phyloP scores from a whole-genome alignment of 2,113 vertebrate species.

The Antennarius striatus region DNA sequence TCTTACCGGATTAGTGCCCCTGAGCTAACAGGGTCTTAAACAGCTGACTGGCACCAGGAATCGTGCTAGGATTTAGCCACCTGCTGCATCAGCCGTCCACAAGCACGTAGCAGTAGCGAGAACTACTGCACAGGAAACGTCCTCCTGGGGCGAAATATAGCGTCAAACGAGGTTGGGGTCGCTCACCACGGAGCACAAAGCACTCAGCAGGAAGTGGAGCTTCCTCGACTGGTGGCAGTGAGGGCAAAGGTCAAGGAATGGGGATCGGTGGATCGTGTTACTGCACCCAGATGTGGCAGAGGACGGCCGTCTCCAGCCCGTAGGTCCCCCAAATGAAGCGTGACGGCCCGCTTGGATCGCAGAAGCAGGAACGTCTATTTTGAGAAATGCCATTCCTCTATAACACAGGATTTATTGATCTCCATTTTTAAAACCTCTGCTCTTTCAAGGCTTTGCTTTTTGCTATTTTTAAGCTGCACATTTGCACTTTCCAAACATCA shows the following conservation, averaged over 20 bases:
- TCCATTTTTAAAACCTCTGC: conserved; percentile 10
- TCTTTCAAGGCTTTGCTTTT: not conserved
- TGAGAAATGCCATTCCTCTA: conserved; percentile 33
- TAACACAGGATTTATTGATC: conserved; percentile 14
- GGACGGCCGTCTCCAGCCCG: conserved; percentile 38
- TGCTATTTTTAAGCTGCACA: conserved; percentile 40
- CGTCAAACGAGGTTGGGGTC: conserved; percentile 58
- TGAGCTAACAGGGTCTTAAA: conserved; percentile 61
- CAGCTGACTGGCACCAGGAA: conserved; percentile 63
- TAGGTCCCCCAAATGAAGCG: conserved; percentile 53
- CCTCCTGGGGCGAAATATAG: conserved; percentile 29
- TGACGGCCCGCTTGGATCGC: conserved; percentile 29
- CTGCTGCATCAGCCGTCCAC: conserved; percentile 45
- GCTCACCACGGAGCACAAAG: conserved; percentile 22
- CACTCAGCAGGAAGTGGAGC: conserved; percentile 68
- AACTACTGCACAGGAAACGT: conserved; percentile 25
- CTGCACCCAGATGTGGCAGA: conserved; percentile 68
- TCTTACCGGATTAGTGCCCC: conserved; percentile 59
- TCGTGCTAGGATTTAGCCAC: conserved; percentile 64
- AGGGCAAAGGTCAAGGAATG: conserved; percentile 60
- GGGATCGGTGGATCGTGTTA: conserved; percentile 61
- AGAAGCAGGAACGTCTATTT: conserved; percentile 50
- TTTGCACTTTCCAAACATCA: conserved; percentile 9
- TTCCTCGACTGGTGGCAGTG: conserved; percentile 47
- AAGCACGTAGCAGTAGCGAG: not conserved